Percentiles rank a stretch among this genome's conserved stretches.
Evolutionary conservation across 1,140 invertebrate species (phyloP).

Genomic region (Lordiphosa collinella): DNA sequence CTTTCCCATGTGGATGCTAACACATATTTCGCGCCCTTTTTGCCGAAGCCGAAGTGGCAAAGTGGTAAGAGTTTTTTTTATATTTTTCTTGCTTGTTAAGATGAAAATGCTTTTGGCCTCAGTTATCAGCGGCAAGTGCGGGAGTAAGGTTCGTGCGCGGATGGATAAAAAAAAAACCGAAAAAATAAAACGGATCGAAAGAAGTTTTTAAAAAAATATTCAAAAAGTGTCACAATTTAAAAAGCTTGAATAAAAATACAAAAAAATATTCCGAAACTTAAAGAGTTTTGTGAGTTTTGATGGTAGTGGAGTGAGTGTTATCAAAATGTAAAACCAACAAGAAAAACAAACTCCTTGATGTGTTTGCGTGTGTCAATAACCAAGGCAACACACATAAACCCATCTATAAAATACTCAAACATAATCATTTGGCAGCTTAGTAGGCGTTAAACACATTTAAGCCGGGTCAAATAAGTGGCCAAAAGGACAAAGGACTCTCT

Average conservation of each 20-base stretch:
- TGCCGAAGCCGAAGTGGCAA: slow-evolving; percentile 23
- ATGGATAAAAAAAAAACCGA: background rate
- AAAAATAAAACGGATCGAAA: background rate
- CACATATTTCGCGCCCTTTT: slow-evolving; percentile 55
- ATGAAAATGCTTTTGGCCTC: slow-evolving; percentile 25
- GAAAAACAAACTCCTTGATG: slow-evolving; percentile 23
- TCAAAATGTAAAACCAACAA: slow-evolving; percentile 7
- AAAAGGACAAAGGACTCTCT: slow-evolving; percentile 42
- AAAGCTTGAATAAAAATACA: no score
- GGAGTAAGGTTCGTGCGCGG: slow-evolving; percentile 48
- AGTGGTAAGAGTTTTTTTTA: slow-evolving; percentile 52
- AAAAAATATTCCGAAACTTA: background rate
- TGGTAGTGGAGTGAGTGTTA: slow-evolving; percentile 3
- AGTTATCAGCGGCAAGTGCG: slow-evolving; percentile 57
- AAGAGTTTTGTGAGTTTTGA: background rate
- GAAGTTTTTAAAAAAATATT: slow-evolving; percentile 6
- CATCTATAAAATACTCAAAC: slow-evolving; percentile 30
- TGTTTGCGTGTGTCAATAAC: slow-evolving; percentile 45
- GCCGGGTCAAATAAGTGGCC: slow-evolving; percentile 41
- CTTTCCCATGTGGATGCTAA: slow-evolving; percentile 41
- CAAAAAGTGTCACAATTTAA: background rate
- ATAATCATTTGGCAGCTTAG: slow-evolving; percentile 68
- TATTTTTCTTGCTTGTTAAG: slow-evolving; percentile 49
- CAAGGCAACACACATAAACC: slow-evolving; percentile 23
- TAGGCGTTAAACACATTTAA: slow-evolving; percentile 63